Evolutionary conservation across 2,113 vertebrate species (phyloP), one percentile per base, ranked within the genome.

Genomic region (Triplophysa rosa): DNA sequence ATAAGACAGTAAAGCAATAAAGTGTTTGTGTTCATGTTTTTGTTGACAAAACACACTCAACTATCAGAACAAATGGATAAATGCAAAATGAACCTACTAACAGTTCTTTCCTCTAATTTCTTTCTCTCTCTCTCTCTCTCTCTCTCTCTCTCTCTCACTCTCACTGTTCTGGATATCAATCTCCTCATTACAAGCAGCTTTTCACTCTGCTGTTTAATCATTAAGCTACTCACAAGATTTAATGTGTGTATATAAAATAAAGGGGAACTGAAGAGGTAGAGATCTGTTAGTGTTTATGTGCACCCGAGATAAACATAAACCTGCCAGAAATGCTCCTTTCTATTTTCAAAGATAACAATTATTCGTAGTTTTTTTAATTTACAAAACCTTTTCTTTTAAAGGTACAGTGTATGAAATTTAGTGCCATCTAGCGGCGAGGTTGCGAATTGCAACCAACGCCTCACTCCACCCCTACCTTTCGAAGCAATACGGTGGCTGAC

Each of bases 171-270:
- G 40, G 59, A 9, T 21, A 58, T 58, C 19, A 58, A 58, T 9
- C 16, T 76, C 9, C 59, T 49, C n/a, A 24, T 65, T 54, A n/a
- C 24, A 65, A 52, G 61, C 73, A 65, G 61, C 45, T 77, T 77
- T 65, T 54, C 6, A 17, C 74, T 33, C 11, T 2, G 2, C 62
- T 65, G 45, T 77, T 42, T 77, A 77, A 77, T 77, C 74, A 77
- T 77, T 77, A 65, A 77, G 62, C 74, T 65, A 52, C 45, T 76
- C 73, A 52, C 61, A 77, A 77, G 45, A 54, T 65, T 49, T 37
- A 77, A 23, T n/a, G 72, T 49, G 16, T n/a, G 40, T 45, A n/a
- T 37, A 49, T 56, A 45, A 45, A 45, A 45, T 45, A 45, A 45
- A 45, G 2, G 9, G 42, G 42, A 45, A 45, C 42, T 9, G 42